These are phyloP conservation scores for Paratrypauchen microcephalus DNA, from an alignment of 2,797 vertebrate genomes.

Conservation along the genomic window DNA sequence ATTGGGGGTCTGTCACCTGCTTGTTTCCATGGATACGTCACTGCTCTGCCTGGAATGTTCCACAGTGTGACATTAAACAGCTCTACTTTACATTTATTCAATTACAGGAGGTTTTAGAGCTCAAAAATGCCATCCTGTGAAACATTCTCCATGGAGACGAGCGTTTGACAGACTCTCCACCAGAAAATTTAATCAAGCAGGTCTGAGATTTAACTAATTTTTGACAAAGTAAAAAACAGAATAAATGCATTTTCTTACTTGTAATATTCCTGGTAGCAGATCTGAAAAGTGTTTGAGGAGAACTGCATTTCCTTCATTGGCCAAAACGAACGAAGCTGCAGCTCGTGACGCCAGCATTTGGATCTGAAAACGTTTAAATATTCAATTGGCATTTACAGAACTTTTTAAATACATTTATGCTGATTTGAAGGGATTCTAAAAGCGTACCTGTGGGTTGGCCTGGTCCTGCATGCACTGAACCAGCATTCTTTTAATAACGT, in stretches of 20 bases:
- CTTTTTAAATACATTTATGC: neutral
- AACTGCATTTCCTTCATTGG: constrained; percentile 91
- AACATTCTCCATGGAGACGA: no score
- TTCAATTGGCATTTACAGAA: neutral
- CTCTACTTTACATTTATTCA: no score
- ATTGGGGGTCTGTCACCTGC: no score
- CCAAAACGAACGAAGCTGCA: constrained; percentile 91
- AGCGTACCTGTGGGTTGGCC: constrained; percentile 86
- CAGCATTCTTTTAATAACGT: constrained; percentile 98
- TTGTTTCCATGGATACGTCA: no score
- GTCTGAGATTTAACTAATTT: no score
- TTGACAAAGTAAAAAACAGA: neutral
- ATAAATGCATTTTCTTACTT: constrained; percentile 75
- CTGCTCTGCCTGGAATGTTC: no score
- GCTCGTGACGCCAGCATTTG: constrained; percentile 91
- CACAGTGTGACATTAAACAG: no score
- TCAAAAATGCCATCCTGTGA: no score
- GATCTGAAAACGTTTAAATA: constrained; percentile 75
- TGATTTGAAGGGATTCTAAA: neutral
- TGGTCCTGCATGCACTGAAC: constrained; percentile 99
- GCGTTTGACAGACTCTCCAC: neutral
- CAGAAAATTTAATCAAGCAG: neutral
- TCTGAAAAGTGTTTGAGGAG: constrained; percentile 97
- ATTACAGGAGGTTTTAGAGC: no score
- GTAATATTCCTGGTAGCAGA: constrained; percentile 91